These are phyloP conservation scores for Deroplatys truncata DNA, from an alignment of 2,888 invertebrate genomes.

Conservation along the genomic window DNA sequence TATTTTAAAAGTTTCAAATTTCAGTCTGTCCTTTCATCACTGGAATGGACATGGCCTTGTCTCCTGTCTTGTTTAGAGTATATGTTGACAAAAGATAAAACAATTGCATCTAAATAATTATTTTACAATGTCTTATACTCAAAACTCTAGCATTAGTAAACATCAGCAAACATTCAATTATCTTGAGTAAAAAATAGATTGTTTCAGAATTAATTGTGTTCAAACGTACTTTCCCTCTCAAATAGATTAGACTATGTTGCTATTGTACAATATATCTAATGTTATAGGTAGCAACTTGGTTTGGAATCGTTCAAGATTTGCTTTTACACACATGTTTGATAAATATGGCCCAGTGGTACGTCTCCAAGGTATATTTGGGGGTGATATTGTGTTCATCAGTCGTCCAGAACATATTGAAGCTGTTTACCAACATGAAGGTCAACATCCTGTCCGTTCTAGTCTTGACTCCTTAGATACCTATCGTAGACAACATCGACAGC, in stretches of 20 bases:
- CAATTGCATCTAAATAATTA: too few relatives aligned
- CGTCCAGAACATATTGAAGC: slow-evolving; percentile 61
- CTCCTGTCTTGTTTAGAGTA: too few relatives aligned
- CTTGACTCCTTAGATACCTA: slow-evolving; percentile 63
- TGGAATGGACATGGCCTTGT: too few relatives aligned
- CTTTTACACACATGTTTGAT: slow-evolving; percentile 48
- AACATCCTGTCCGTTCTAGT: slow-evolving; percentile 56
- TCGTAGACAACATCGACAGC: slow-evolving; percentile 53
- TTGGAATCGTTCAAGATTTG: slow-evolving; percentile 47
- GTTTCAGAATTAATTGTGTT: not conserved
- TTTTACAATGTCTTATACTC: too few relatives aligned
- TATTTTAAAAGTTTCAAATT: too few relatives aligned
- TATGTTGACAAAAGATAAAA: too few relatives aligned
- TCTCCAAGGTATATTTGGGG: slow-evolving; percentile 59
- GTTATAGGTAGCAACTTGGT: slow-evolving; percentile 37
- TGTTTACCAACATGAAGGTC: slow-evolving; percentile 58
- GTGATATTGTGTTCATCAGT: slow-evolving; percentile 59
- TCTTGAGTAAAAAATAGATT: not conserved
- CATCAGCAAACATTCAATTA: too few relatives aligned
- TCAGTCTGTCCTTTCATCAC: too few relatives aligned
- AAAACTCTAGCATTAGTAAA: too few relatives aligned
- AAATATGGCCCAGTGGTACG: slow-evolving; percentile 63
- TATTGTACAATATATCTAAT: not conserved
- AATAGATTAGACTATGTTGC: not conserved
- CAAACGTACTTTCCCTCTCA: not conserved